phyloP scores from a whole-genome alignment of 2,797 vertebrate species.

The Sebastes matsubarae region DNA sequence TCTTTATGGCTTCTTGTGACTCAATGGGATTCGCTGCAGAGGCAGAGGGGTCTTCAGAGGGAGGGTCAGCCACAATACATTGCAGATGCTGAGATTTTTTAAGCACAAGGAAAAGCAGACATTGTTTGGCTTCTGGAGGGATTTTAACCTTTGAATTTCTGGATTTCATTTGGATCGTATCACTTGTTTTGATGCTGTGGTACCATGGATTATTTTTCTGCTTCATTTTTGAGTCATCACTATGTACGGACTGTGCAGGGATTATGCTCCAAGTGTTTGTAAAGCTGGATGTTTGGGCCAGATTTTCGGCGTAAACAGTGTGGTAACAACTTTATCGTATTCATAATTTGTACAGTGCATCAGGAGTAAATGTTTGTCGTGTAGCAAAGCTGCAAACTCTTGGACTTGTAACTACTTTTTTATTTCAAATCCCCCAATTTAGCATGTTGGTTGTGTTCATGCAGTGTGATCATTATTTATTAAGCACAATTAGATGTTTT shows the following conservation, averaged over 20 bases:
- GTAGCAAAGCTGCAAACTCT: background rate
- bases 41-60: slow-evolving; percentile 54
- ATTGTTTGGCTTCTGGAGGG: background rate
- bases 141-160: slow-evolving; percentile 22
- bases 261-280: background rate
- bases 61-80: slow-evolving; percentile 38
- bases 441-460: background rate
- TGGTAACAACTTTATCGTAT: slow-evolving; percentile 35
- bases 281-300: slow-evolving; percentile 9
- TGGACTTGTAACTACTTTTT: background rate
- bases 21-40: slow-evolving; percentile 73
- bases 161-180: slow-evolving; percentile 19
- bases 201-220: background rate
- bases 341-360: background rate
- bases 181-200: background rate
- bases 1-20: slow-evolving; percentile 82
- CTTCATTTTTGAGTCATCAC: slow-evolving; percentile 3
- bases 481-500: background rate
- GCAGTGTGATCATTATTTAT: background rate
- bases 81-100: slow-evolving; percentile 45
- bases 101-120: slow-evolving; percentile 11
- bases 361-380: background rate
- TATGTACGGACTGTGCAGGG: background rate
- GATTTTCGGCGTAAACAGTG: slow-evolving; percentile 19
- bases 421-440: background rate